Evolutionary conservation across 2,113 vertebrate genomes (phyloP), one percentile per base, ranked within the genome.

Genomic region (Chionodraco myersi): DNA sequence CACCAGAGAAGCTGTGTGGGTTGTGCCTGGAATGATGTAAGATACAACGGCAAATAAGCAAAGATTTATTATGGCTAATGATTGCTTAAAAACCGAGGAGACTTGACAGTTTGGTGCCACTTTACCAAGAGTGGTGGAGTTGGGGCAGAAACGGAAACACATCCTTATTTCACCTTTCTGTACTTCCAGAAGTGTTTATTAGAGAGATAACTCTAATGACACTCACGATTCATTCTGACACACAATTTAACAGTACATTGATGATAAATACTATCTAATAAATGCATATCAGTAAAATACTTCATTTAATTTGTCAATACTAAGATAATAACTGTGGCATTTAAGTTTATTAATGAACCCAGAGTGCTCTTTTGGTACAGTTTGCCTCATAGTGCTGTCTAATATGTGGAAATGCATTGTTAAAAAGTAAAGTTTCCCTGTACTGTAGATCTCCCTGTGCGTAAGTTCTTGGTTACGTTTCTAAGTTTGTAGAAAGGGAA

Each of bases 1-100:
- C 88, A 86, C 86, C 83, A 63, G 84, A 85, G 90, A 88, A 41
- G 36, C 81, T 47, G 71, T 67, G 77, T 69, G 53, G 82, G 87
- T 85, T 91, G 66, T 83, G 84, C 76, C 89, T 84, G 67, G 69
- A 88, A 92, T 92, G 89, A 94, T 92, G 92, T 91, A 93, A 92
- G 90, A 87, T 84, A 75, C 71, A 82, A 69, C 52, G 21, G 80
- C 78, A 86, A 92, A 90, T 87, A 85, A 83, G 88, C 76, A 89
- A 83, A 91, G 82, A 90, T 85, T 88, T 90, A 88, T 92, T 92
- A 84, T 77, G 59, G 83, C 88, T 94, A 93, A 94, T 93, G 92
- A 94, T 91, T 83, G 77, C 74, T 64, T 86, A 90, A 92, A 41
- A 89, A 92, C 4, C 52, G 64, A 66, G 61, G 36, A 67, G 72